phyloP scores from a whole-genome alignment of 2,113 vertebrate genomes.

The Esox niger region DNA sequence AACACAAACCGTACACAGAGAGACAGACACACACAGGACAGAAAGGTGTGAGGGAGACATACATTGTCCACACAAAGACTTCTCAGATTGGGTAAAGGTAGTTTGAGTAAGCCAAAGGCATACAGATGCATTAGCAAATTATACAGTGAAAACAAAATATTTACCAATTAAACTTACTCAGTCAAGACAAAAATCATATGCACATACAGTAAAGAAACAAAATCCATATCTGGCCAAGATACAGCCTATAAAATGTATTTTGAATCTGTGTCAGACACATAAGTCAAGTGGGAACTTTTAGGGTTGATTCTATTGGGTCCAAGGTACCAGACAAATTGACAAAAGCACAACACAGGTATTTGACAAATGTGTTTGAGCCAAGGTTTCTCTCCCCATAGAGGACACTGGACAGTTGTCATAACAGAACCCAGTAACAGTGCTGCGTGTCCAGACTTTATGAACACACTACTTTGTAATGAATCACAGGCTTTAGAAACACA shows the following conservation, averaged over 20 bases:
- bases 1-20: background rate
- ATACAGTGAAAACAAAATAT: slow-evolving; percentile 4
- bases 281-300: too few relatives aligned
- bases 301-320: too few relatives aligned
- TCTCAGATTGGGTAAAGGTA: slow-evolving; percentile 11
- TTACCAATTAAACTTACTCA: slow-evolving; percentile 35
- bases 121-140: background rate
- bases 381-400: slow-evolving; percentile 63
- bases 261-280: slow-evolving; percentile 17
- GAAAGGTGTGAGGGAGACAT: slow-evolving; percentile 23
- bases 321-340: background rate
- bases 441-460: slow-evolving; percentile 64
- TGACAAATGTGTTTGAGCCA: slow-evolving; percentile 53
- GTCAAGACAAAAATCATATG: slow-evolving; percentile 32
- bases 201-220: slow-evolving; percentile 20
- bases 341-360: slow-evolving; percentile 4
- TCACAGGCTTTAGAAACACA: slow-evolving; percentile 65
- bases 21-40: slow-evolving; percentile 16
- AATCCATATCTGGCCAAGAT: slow-evolving; percentile 40
- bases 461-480: slow-evolving; percentile 67
- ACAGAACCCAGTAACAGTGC: slow-evolving; percentile 62
- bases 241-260: slow-evolving; percentile 39
- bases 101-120: background rate
- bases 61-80: background rate
- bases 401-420: slow-evolving; percentile 60